Conservation (phyloP, 1,140 invertebrate species). For the Bilobella aurantiaca region DNA sequence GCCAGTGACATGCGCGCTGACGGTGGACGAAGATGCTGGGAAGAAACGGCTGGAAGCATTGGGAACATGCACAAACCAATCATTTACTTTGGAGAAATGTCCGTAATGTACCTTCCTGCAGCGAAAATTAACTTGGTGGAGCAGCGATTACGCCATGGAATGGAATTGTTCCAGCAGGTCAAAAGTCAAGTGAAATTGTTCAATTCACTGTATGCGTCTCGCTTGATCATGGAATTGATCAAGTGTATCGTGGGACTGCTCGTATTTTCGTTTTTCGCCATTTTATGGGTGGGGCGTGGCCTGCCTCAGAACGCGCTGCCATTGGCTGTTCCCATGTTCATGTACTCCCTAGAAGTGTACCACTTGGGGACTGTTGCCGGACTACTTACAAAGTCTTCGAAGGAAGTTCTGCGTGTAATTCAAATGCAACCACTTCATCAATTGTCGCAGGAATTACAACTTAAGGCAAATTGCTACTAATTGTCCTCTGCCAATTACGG, state of each 20-base stretch:
- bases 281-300: slow-evolving; percentile 12
- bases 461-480: slow-evolving; percentile 5
- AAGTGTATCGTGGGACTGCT: slow-evolving; percentile 16
- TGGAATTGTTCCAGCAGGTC: slow-evolving; percentile 9
- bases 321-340: background rate
- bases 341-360: slow-evolving; percentile 11
- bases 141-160: background rate
- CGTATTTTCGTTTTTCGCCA: slow-evolving; percentile 13
- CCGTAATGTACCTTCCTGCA: background rate
- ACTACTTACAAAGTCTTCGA: slow-evolving; percentile 3
- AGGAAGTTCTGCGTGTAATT: background rate
- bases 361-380: slow-evolving; percentile 12
- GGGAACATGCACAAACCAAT: too few species aligned
- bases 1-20: background rate
- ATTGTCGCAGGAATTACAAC: background rate
- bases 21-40: background rate
- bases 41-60: background rate
- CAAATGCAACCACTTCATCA: background rate
- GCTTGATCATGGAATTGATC: slow-evolving; percentile 10
- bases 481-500: background rate
- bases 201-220: slow-evolving; percentile 18
- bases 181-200: slow-evolving; percentile 12
- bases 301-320: background rate
- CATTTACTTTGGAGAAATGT: slow-evolving; percentile 1
- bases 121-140: background rate